Base-by-base conservation (phyloP, 2,797 vertebrate genomes). In the Falco peregrinus region DNA sequence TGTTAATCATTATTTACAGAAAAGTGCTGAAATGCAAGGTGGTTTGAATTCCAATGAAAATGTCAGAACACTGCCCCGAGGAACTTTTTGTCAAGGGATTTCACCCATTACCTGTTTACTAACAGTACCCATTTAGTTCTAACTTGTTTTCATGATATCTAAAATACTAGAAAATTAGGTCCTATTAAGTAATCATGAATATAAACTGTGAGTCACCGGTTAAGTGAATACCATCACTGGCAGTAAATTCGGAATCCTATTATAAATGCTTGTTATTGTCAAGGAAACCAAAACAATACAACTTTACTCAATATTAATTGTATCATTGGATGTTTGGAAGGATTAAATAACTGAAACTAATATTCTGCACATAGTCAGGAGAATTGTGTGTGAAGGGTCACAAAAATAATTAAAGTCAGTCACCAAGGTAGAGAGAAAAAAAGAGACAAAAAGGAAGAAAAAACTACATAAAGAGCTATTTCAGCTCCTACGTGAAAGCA, bases 141-240 rank as follows among this genome's bases (percentile, higher is more conserved):
- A 94, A 39, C 86, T 94, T 96, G 95, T 92, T 97, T 95, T 97
- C 92, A 57, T 94, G 92, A 75, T 70, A 70, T 64, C 88, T 77
- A 50, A 96, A 96, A 94, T 81, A 95, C 92, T 92, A 86, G 80
- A 97, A 97, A 96, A 97, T 97, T 95, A 97, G 88, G 90, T 85
- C 69, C 91, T 93, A 96, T 97, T 96, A 97, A 97, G 95, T 94
- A 95, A 96, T 96, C 96, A 91, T 35, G 60, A 94, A 76, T 48
- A 95, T 87, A 92, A 96, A 95, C 82, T 91, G 59, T 97, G 97
- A 97, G 77, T 97, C 95, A 96, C 82, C 20, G 1, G 74, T 93
- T 94, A 97, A 95, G 82, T 89, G 84, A 96, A 93, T 81, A 83
- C 79, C 77, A 85, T 95, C 79, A 85, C 87, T 85, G 65, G 86